Conservation (phyloP, 1,140 invertebrate species). For the Platorchestia sp. region DNA sequence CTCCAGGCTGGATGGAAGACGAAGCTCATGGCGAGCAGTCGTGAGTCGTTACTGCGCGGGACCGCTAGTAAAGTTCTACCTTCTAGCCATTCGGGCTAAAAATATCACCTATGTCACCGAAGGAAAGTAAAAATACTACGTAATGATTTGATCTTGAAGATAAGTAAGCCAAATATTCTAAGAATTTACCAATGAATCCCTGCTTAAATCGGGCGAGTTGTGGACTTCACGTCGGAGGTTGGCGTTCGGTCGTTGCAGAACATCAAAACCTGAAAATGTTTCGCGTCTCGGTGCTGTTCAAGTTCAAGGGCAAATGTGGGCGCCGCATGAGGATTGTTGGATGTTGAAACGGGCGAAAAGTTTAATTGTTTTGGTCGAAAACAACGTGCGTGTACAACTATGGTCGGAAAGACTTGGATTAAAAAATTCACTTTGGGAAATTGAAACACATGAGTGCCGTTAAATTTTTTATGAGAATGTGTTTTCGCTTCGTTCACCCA, state of each 20-base stretch:
- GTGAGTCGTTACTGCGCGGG: neutral
- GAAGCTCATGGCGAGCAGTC: neutral
- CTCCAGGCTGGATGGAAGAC: neutral
- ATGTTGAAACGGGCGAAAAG: neutral
- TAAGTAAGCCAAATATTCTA: constrained; percentile 2
- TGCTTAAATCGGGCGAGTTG: neutral
- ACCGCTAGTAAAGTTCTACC: neutral
- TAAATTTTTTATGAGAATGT: no score
- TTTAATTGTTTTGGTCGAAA: no score
- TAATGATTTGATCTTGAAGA: constrained; percentile 10
- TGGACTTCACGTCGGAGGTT: neutral
- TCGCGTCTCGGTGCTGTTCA: neutral
- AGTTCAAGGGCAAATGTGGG: neutral
- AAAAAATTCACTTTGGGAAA: no score
- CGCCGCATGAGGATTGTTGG: neutral
- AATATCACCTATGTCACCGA: neutral
- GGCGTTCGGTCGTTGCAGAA: neutral
- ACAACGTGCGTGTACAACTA: no score
- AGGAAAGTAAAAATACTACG: constrained; percentile 9
- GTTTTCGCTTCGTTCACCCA: no score
- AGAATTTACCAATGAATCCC: neutral
- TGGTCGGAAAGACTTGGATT: no score
- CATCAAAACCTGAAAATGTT: neutral
- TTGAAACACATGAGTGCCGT: no score
- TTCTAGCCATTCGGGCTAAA: neutral